Conservation (phyloP, 2,888 invertebrate genomes). For the Cheilosia grossa region DNA sequence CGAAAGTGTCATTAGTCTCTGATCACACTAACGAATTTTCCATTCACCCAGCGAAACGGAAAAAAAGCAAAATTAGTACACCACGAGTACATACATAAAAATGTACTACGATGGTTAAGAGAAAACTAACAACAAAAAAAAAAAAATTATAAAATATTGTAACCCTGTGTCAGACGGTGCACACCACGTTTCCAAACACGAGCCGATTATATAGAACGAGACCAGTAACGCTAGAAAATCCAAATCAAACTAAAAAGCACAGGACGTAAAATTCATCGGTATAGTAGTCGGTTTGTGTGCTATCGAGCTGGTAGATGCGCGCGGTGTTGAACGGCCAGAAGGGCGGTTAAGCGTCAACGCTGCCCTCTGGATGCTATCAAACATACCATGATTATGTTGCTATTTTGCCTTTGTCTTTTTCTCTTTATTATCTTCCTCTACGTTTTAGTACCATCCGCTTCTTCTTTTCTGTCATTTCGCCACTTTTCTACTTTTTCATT, state of each 20-base stretch:
- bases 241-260: constrained; percentile 74
- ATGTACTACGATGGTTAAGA: constrained; percentile 31
- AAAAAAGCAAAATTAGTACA: constrained; percentile 18
- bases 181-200: constrained; percentile 71
- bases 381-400: constrained; percentile 60
- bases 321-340: constrained; percentile 60
- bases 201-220: constrained; percentile 57
- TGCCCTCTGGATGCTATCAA: constrained; percentile 68
- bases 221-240: constrained; percentile 74
- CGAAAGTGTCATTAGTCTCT: constrained; percentile 41
- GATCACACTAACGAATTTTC: constrained; percentile 42
- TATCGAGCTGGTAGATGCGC: constrained; percentile 48
- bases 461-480: constrained; percentile 18
- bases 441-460: constrained; percentile 16
- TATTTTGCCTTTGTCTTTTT: constrained; percentile 41
- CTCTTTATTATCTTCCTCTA: constrained; percentile 16
- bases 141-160: constrained; percentile 14
- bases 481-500: constrained; percentile 35
- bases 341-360: constrained; percentile 64
- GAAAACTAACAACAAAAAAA: constrained; percentile 31
- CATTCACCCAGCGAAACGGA: constrained; percentile 37
- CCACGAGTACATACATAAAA: constrained; percentile 14
- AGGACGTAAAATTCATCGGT: constrained; percentile 69
- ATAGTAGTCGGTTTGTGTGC: constrained; percentile 42
- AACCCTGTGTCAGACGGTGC: constrained; percentile 61